Evolutionary conservation across 2,888 invertebrate genomes (phyloP), one percentile per base, ranked within the genome.

Genomic region (Scaptomyza reducta): DNA sequence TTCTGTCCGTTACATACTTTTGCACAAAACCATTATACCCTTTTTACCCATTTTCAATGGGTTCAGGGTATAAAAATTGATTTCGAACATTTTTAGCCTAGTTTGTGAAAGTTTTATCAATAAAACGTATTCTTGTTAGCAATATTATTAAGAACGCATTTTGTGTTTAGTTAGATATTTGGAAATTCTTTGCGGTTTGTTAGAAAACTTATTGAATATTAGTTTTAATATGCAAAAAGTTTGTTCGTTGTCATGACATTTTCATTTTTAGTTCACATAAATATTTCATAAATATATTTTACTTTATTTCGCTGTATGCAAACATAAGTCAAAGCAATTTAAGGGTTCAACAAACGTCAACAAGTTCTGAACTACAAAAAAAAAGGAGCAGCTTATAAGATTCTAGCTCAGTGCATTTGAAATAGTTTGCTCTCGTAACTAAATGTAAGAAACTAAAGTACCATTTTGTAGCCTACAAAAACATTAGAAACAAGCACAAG

Each of bases 371-470:
- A 22, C 1, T 22, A 22, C 22, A 40, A 40, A 41, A 16, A 14
- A 35, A 41, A 29, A n/a, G n/a, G 6, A 35, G 10, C 6, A 46
- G 29, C 29, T 29, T 13, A 22, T n/a, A 7, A 0, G 31, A 6
- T 7, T 61, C 40, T 61, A 51, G 29, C 13, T 4, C 7, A 53
- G 56, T 59, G 53, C 40, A 29, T 14, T 42, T 25, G 18, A 53
- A 35, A 50, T 42, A 42, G 3, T 16, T 46, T 53, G 6, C 13
- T 25, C 62, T 11, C 31, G 5, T 45, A 40, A 51, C 18, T 27
- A 41, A 38, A 59, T 22, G 51, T 33, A 46, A 31, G 56, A 31
- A 61, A 18, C 56, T 58, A 7, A 25, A 56, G 50, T 38, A 45
- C 16, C 46, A 55, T 46, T 44, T 47, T 47, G 22, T 25, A 25